Percentiles rank a stretch among this genome's conserved stretches.
phyloP scores from a whole-genome alignment of 2,888 invertebrate species.

The Strigamia maritima region DNA sequence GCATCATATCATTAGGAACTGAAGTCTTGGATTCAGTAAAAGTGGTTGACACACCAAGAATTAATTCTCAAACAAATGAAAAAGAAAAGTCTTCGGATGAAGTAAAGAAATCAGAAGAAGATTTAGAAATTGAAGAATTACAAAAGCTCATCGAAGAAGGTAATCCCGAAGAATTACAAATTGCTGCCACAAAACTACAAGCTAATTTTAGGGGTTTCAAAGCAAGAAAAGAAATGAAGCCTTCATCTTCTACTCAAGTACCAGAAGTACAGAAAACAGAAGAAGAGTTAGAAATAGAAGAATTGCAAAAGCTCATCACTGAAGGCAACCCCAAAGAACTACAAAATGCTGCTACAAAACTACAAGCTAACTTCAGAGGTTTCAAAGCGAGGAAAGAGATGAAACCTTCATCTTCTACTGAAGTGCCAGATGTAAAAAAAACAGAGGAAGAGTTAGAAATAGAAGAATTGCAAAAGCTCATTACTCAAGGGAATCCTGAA shows the following conservation, averaged over 20 bases:
- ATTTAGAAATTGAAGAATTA: not conserved
- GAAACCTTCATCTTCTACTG: too few relatives aligned
- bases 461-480: not conserved
- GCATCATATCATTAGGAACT: too few relatives aligned
- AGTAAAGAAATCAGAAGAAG: not conserved
- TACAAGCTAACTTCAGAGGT: not conserved
- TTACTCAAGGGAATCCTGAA: not conserved
- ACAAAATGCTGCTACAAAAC: not conserved
- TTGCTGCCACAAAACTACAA: constrained; percentile 32
- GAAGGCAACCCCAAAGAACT: not conserved
- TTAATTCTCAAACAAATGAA: too few relatives aligned
- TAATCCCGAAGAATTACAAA: not conserved
- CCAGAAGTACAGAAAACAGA: not conserved
- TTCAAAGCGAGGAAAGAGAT: too few relatives aligned
- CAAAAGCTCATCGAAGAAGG: not conserved
- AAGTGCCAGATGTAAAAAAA: not conserved
- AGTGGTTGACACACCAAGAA: too few relatives aligned
- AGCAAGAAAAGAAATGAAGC: constrained; percentile 25
- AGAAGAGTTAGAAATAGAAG: not conserved
- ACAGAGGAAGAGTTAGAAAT: not conserved
- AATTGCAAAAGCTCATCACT: not conserved
- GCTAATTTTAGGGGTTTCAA: constrained; percentile 33
- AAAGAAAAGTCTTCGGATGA: not conserved
- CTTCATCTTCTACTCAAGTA: not conserved
- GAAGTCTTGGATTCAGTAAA: too few relatives aligned